These are phyloP conservation scores for Lithophane leautieri DNA, from an alignment of 2,888 invertebrate genomes.

Conservation along the genomic window DNA sequence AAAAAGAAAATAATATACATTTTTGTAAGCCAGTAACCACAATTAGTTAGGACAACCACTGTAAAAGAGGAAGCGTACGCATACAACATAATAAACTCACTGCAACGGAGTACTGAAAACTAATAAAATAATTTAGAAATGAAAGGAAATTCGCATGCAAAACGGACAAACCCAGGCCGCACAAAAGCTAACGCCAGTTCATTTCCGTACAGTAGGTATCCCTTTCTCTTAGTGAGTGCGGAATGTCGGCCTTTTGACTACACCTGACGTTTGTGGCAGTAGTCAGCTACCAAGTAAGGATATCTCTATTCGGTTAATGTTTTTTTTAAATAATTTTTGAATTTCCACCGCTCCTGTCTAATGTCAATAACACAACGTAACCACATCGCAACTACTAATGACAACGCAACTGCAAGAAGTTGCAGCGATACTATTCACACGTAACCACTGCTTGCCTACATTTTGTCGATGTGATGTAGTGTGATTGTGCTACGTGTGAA, in stretches of 20 bases:
- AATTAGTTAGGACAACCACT: background rate
- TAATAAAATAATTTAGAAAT: conserved; percentile 20
- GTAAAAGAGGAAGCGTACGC: background rate
- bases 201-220: conserved; percentile 16
- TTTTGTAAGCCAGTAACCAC: background rate
- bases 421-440: no score
- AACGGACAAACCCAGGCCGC: conserved; percentile 14
- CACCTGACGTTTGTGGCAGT: conserved; percentile 18
- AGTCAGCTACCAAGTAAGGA: no score
- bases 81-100: background rate
- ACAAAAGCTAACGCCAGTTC: conserved; percentile 21
- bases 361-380: background rate
- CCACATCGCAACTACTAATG: no score
- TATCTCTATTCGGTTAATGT: background rate
- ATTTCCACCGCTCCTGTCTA: background rate
- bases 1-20: background rate
- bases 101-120: background rate
- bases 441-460: no score
- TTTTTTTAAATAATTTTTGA: background rate
- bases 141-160: conserved; percentile 2
- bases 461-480: no score
- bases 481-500: no score
- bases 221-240: background rate
- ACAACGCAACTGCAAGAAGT: no score
- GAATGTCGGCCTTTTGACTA: background rate